These are phyloP conservation scores for Corydoras maculifer DNA, from an alignment of 2,113 vertebrate genomes.

Conservation along the genomic window DNA sequence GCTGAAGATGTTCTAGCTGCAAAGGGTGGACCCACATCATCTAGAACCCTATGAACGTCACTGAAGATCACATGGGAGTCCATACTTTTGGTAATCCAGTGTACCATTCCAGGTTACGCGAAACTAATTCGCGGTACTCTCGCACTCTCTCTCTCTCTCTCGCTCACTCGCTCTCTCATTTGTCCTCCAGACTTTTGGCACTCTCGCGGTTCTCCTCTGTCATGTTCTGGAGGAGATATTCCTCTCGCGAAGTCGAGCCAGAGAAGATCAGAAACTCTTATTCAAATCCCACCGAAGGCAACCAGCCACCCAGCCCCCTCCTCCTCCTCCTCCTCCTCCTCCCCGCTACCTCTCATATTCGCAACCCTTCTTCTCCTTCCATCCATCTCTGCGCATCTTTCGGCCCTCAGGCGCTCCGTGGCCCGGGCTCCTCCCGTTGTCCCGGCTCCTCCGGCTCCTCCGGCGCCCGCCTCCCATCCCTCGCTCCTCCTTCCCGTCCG, in stretches of 20 bases:
- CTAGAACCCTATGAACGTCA: too few species aligned
- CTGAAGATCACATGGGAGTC: too few species aligned
- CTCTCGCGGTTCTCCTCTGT: conserved; percentile 7
- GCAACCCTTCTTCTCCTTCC: conserved; percentile 1
- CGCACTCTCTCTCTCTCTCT: background rate
- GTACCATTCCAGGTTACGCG: too few species aligned
- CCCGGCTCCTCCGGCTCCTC: too few species aligned
- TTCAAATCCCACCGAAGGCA: conserved; percentile 22
- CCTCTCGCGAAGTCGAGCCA: conserved; percentile 2
- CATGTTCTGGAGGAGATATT: background rate
- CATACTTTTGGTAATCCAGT: too few species aligned
- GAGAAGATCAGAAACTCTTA: conserved; percentile 25
- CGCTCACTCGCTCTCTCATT: background rate
- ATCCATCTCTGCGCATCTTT: background rate
- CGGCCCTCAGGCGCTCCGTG: conserved; percentile 5
- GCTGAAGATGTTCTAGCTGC: too few species aligned
- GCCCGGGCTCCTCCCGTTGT: background rate
- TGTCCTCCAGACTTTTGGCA: conserved; percentile 17
- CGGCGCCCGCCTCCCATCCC: background rate
- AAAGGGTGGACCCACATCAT: too few species aligned
- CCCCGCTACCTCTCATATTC: conserved; percentile 2
- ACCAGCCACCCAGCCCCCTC: conserved; percentile 23
- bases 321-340: background rate
- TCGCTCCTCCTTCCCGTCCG: background rate
- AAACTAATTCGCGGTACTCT: too few species aligned